These are phyloP conservation scores for Ormyrus rosae DNA, from an alignment of 2,888 invertebrate genomes.

Conservation along the genomic window DNA sequence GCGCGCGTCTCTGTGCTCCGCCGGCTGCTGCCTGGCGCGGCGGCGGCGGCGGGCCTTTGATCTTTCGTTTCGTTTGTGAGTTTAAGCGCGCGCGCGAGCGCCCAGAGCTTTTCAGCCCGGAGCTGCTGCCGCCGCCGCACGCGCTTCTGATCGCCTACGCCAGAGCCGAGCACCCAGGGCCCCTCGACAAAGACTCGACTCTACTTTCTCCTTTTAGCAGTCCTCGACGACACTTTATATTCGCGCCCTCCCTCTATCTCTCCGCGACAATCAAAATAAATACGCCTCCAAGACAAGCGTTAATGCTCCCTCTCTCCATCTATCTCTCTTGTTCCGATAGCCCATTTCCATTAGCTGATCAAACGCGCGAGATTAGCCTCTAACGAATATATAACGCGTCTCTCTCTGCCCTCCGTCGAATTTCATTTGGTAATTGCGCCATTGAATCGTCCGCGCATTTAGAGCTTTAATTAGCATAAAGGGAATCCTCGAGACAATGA, in stretches of 20 bases:
- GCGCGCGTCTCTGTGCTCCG: slow-evolving; percentile 54
- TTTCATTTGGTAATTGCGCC: too few species aligned
- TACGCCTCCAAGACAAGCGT: slow-evolving; percentile 1
- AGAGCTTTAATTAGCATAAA: slow-evolving; percentile 32
- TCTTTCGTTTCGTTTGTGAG: slow-evolving; percentile 73
- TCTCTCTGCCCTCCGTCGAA: too few species aligned
- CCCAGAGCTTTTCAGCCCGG: slow-evolving; percentile 56
- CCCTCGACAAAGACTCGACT: neutral
- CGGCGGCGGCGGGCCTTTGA: slow-evolving; percentile 63
- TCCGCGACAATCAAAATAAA: slow-evolving; percentile 22
- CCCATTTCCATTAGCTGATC: too few species aligned
- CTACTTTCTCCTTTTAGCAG: slow-evolving; percentile 20
- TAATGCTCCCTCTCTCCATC: neutral
- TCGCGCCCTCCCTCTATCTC: slow-evolving; percentile 22
- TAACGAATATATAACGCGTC: too few species aligned
- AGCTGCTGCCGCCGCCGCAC: neutral
- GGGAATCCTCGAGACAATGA: neutral
- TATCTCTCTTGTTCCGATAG: neutral
- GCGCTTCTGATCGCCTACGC: neutral
- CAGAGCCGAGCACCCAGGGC: too few species aligned
- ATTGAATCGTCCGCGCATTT: neutral
- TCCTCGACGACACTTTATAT: slow-evolving; percentile 40
- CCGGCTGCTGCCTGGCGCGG: too few species aligned
- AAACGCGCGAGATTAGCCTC: too few species aligned
- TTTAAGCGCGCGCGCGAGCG: slow-evolving; percentile 65